Evolutionary conservation across 2,113 vertebrate genomes (phyloP), one percentile per base, ranked within the genome.

Genomic region (Alosa alosa): DNA sequence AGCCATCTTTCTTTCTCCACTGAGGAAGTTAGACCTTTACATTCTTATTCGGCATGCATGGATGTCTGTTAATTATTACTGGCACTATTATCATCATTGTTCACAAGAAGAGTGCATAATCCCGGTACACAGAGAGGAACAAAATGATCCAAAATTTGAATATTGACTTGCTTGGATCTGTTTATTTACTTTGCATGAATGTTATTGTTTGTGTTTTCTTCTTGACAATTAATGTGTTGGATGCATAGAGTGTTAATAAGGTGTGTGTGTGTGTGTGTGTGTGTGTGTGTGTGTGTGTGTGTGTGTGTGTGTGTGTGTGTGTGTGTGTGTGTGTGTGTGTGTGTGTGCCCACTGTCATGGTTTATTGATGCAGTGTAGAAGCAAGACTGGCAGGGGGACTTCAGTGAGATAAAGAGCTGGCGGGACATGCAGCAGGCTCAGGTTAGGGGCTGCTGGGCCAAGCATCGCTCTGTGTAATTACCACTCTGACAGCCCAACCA

Each of bases 391-490:
- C 20, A 13, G 41, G 39, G 20, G 9, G 83, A 45, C 31, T 44
- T n/a, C 52, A 17, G 36, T 15, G 55, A 64, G 83, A 84, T 84
- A 64, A 84, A 84, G 83, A 44, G 83, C 31, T 60, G 55, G 57
- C 83, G 36, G 83, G 83, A 84, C 20, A 25, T 57, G 84, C 18
- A 81, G 68, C 44, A 50, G 68, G 68, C 18, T 36, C 68, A 81
- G 84, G 72, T 81, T 85, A 81, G 84, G 17, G 72, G 64, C 45
- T 22, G 47, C 83, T 64, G 84, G 72, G 31, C 46, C 31, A 75
- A 50, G 84, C 84, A 85, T 85, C 11, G 72, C 72, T 50, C 31
- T 55, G 84, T 78, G 72, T 85, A 47, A 85, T 81, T 85, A 78
- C 72, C 45, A n/a, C 84, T 50, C 44, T 50, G n/a, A 85, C n/a